Conservation (phyloP, 1,140 invertebrate genomes). For the Megalopta genalis region DNA sequence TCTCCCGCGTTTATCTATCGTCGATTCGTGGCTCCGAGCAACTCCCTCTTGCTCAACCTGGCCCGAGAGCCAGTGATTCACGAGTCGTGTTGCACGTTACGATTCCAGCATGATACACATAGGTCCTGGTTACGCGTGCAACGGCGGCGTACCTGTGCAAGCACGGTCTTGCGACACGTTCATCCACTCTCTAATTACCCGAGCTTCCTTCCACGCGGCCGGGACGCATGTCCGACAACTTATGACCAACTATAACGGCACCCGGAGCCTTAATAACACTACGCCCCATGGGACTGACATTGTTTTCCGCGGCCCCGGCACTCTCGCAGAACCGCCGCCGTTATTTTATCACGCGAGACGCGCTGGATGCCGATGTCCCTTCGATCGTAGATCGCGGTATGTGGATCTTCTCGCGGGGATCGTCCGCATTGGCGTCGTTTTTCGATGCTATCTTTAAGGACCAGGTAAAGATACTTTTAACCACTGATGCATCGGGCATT, state of each 20-base stretch:
- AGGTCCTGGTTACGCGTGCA: neutral
- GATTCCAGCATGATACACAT: conserved; percentile 44
- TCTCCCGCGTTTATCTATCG: conserved; percentile 62
- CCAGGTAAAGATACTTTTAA: too few species aligned
- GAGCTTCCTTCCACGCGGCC: conserved; percentile 31
- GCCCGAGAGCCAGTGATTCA: conserved; percentile 63
- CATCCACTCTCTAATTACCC: conserved; percentile 51
- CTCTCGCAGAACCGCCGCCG: too few species aligned
- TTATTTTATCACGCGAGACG: too few species aligned
- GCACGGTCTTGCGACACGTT: conserved; percentile 38
- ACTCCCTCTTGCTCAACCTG: conserved; percentile 52
- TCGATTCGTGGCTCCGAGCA: conserved; percentile 50
- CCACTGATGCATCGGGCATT: too few species aligned
- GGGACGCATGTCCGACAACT: conserved; percentile 12
- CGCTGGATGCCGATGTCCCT: too few species aligned
- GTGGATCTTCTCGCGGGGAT: too few species aligned
- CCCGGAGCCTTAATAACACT: neutral
- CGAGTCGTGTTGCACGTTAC: conserved; percentile 60
- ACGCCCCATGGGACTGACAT: neutral
- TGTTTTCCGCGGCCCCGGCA: too few species aligned
- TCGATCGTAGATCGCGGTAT: too few species aligned
- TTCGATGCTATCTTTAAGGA: too few species aligned
- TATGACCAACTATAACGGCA: neutral
- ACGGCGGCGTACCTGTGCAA: neutral
- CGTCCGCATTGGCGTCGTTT: too few species aligned